Conservation (phyloP, 2,113 vertebrate species). For the Lichenostomus cassidix region DNA sequence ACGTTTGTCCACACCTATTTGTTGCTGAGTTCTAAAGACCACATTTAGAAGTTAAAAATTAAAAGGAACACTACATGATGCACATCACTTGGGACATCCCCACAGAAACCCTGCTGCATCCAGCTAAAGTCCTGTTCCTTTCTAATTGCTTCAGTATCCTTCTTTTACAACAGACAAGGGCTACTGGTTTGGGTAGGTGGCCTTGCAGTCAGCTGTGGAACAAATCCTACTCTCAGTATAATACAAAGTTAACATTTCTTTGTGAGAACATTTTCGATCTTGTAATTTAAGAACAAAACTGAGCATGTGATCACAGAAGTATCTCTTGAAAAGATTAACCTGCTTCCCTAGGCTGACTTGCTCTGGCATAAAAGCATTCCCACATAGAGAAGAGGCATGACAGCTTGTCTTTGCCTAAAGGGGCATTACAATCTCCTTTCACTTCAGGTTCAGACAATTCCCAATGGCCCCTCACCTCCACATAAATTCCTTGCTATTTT, state of each 20-base stretch:
- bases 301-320: not conserved
- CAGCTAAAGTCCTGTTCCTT: not conserved
- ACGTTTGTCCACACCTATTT: rapidly evolving
- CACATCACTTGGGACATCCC: not conserved
- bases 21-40: not conserved
- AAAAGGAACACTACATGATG: not conserved
- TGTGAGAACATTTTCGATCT: not conserved
- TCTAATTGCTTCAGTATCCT: not conserved
- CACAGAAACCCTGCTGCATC: not conserved
- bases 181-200: not conserved
- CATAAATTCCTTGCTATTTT: not conserved
- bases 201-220: not conserved
- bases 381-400: rapidly evolving
- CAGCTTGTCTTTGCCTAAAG: not conserved
- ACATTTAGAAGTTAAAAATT: not conserved
- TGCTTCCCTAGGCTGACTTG: not conserved
- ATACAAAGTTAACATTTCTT: not conserved
- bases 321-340: not conserved
- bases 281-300: not conserved
- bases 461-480: not conserved
- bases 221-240: not conserved
- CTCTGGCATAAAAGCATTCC: not conserved
- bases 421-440: not conserved
- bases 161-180: not conserved
- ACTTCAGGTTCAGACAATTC: not conserved